Conservation (phyloP, 1,140 invertebrate species). For the Scaptodrosophila lebanonensis region DNA sequence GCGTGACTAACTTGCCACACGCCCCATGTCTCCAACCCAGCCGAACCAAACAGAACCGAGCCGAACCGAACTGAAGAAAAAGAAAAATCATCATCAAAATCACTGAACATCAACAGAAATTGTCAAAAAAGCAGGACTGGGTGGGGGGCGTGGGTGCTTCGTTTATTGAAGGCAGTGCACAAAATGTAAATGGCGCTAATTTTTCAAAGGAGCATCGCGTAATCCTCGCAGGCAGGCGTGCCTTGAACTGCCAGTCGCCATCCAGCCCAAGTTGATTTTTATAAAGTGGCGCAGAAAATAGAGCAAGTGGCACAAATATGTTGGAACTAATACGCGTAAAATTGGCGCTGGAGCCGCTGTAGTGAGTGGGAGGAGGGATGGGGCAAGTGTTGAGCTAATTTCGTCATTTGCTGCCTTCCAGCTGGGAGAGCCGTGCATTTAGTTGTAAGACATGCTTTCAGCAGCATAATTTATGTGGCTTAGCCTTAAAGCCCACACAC, state of each 20-base stretch:
- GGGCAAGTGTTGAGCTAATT: conserved; percentile 33
- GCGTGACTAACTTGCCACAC: not conserved
- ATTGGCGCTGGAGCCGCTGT: conserved; percentile 27
- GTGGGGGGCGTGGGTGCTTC: no score
- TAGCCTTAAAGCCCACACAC: conserved; percentile 25
- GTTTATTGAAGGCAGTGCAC: not conserved
- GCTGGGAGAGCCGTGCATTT: no score
- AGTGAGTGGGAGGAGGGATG: no score
- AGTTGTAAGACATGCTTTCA: conserved; percentile 32
- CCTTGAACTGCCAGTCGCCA: not conserved
- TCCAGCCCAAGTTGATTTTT: not conserved
- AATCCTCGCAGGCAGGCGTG: conserved; percentile 34
- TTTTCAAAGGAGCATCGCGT: conserved; percentile 46
- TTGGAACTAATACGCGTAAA: conserved; percentile 55
- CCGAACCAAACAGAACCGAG: no score
- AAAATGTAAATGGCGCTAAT: conserved; percentile 53
- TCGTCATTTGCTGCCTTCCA: conserved; percentile 1
- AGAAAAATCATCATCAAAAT: conserved; percentile 58
- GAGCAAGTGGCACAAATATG: not conserved
- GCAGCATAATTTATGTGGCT: conserved; percentile 40
- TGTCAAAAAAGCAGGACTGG: conserved; percentile 5
- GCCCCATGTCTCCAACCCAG: no score
- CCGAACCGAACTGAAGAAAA: not conserved
- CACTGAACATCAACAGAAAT: conserved; percentile 31
- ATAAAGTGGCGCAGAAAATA: not conserved